phyloP scores from a whole-genome alignment of 2,888 invertebrate species.

The Podabrus alpinus region DNA sequence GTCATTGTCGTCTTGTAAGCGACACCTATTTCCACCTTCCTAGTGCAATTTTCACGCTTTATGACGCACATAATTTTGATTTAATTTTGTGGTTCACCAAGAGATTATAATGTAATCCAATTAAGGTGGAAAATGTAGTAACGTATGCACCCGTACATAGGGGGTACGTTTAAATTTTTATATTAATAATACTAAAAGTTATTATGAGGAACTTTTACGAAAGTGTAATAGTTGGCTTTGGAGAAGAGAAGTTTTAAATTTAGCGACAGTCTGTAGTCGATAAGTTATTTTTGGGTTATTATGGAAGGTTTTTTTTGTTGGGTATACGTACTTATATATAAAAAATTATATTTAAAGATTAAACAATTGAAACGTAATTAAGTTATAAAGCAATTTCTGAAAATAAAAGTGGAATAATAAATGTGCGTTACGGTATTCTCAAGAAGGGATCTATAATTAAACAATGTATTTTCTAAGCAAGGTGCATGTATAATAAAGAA shows the following conservation, averaged over 20 bases:
- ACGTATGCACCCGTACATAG: not conserved
- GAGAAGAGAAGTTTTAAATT: not conserved
- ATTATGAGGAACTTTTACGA: not conserved
- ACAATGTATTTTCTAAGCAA: not conserved
- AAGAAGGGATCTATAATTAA: not conserved
- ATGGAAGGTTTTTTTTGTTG: not conserved
- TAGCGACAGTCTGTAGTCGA: not conserved
- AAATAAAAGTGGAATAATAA: not conserved
- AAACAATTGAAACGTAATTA: not conserved
- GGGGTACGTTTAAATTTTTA: not conserved
- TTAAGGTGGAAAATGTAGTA: not conserved
- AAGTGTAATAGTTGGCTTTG: not conserved
- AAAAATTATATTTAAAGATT: not conserved
- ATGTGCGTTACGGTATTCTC: not conserved
- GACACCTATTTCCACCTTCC: slow-evolving; percentile 30
- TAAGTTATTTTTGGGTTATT: too few relatives aligned
- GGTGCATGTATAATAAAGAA: slow-evolving; percentile 38
- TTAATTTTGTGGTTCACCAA: slow-evolving; percentile 22
- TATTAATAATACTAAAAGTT: not conserved
- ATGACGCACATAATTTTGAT: slow-evolving; percentile 37
- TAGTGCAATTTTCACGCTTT: slow-evolving; percentile 22
- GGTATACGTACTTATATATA: not conserved
- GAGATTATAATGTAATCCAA: slow-evolving; percentile 8
- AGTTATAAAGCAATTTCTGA: not conserved
- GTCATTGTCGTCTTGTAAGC: slow-evolving; percentile 37